Evolutionary conservation across 2,888 invertebrate species (phyloP).

Genomic region (Matsumyia berberina): DNA sequence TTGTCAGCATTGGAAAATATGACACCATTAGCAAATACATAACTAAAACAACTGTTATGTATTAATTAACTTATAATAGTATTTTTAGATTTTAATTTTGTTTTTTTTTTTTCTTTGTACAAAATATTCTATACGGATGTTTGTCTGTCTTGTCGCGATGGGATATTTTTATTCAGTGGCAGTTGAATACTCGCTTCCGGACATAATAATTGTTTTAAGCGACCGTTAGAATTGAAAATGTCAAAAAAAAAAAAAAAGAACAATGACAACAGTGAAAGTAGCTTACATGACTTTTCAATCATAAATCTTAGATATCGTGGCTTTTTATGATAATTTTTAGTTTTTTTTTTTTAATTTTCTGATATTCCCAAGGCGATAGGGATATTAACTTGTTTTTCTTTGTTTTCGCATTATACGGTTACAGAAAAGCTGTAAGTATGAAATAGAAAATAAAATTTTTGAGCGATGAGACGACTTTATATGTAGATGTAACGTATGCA

Average conservation of each 20-base stretch:
- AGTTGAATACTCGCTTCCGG: slow-evolving; percentile 18
- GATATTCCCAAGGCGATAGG: slow-evolving; percentile 21
- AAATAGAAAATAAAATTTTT: neutral
- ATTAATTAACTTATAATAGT: too few relatives aligned
- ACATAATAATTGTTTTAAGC: neutral
- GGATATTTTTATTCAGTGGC: neutral
- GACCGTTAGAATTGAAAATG: slow-evolving; percentile 9
- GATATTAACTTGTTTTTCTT: neutral
- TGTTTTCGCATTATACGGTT: neutral
- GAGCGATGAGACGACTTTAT: too few relatives aligned
- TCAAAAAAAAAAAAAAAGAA: slow-evolving; percentile 26
- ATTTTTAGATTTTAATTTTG: too few relatives aligned
- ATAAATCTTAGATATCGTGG: slow-evolving; percentile 15
- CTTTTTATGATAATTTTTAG: slow-evolving; percentile 26
- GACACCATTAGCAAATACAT: too few relatives aligned
- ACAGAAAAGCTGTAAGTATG: neutral
- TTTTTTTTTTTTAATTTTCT: neutral
- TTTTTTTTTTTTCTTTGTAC: too few relatives aligned
- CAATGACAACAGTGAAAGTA: slow-evolving; percentile 36
- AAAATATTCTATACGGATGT: too few relatives aligned
- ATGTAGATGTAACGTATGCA: too few relatives aligned
- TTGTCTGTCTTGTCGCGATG: neutral
- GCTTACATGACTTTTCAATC: neutral
- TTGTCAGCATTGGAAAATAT: too few relatives aligned
- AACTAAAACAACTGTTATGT: too few relatives aligned